Conservation (phyloP, 2,888 invertebrate genomes). For the Zygothrica quintamaculata region DNA sequence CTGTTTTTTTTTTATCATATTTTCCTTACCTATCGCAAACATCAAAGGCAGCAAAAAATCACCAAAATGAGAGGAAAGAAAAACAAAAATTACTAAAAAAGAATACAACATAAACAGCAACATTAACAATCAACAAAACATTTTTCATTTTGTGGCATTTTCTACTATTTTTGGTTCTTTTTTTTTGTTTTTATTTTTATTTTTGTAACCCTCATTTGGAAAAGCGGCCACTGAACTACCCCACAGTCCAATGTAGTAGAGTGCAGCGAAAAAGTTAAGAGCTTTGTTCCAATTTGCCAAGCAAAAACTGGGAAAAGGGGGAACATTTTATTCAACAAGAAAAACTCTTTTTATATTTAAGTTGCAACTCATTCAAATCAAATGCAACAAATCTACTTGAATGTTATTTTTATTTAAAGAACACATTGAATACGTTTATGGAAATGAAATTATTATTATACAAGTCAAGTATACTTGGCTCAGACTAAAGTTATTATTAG, state of each 20-base stretch:
- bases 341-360: conserved; percentile 29
- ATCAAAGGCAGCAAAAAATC: conserved; percentile 5
- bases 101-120: conserved; percentile 40
- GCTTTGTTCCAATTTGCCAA: conserved; percentile 70
- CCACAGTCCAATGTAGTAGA: conserved; percentile 10
- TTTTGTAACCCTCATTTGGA: not conserved
- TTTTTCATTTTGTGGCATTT: conserved; percentile 40
- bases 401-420: not conserved
- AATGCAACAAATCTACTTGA: not conserved
- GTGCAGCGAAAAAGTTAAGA: conserved; percentile 47
- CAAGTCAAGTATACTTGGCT: no score
- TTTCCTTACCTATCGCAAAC: not conserved
- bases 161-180: conserved; percentile 15
- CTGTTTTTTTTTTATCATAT: no score
- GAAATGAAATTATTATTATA: not conserved
- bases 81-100: conserved; percentile 1
- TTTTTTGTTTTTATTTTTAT: conserved; percentile 14
- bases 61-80: no score
- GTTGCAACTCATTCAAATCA: not conserved
- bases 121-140: conserved; percentile 67
- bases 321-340: conserved; percentile 41
- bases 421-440: conserved; percentile 1
- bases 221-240: conserved; percentile 36
- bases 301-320: conserved; percentile 35
- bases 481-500: no score